A percentile compares a stretch with the other conserved stretches of the same genome.
These are phyloP conservation scores for Actinernus sp. DNA, from an alignment of 92 coral and sea anemone species.

Conservation along the genomic window DNA sequence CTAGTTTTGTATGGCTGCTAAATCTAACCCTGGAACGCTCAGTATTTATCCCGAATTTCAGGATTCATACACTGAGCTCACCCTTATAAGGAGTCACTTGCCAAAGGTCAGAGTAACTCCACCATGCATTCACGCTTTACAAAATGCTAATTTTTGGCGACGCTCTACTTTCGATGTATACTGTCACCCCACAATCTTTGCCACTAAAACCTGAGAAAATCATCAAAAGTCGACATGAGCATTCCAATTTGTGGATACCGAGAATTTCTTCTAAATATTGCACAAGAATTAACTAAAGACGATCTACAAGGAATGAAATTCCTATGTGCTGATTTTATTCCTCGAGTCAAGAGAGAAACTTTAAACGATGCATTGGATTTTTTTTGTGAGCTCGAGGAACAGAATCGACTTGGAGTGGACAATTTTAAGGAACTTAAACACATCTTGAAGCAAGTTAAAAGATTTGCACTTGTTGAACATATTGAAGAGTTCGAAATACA, in stretches of 20 bases:
- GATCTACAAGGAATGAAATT: slow-evolving; percentile 33
- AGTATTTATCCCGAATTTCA: too few species aligned
- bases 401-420: slow-evolving; percentile 16
- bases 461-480: slow-evolving; percentile 8
- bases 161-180: too few species aligned
- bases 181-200: too few species aligned
- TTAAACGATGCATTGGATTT: slow-evolving; percentile 10
- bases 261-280: slow-evolving; percentile 22
- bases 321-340: slow-evolving; percentile 31
- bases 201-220: too few species aligned
- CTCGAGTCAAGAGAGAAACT: slow-evolving; percentile 25
- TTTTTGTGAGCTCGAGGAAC: slow-evolving; percentile 48
- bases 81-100: too few species aligned
- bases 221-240: too few species aligned
- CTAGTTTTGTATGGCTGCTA: too few species aligned
- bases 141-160: too few species aligned
- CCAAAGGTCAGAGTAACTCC: too few species aligned
- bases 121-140: too few species aligned
- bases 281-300: slow-evolving; percentile 15
- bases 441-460: slow-evolving; percentile 13
- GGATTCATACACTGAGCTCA: too few species aligned
- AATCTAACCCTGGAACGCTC: too few species aligned
- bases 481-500: slow-evolving; percentile 27
- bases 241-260: slow-evolving; percentile 7
- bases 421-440: slow-evolving; percentile 8